Percentiles rank a stretch among this genome's conserved stretches.
These are phyloP conservation scores for Leptocoma aspasia DNA, from an alignment of 2,113 vertebrate species.

Conservation along the genomic window DNA sequence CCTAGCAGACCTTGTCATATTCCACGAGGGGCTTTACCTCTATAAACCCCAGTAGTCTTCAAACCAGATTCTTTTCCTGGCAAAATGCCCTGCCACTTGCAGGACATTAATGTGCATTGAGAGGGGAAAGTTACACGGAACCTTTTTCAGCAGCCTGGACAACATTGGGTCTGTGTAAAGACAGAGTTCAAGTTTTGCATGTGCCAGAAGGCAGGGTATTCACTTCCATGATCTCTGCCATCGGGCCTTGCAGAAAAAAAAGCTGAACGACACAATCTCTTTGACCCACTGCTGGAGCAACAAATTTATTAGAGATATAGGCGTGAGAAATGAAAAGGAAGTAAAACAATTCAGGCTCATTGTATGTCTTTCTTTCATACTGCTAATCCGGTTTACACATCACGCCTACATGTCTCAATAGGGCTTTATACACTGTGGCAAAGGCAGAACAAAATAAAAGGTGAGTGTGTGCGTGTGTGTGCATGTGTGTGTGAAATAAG, in stretches of 20 bases:
- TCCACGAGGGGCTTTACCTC: neutral
- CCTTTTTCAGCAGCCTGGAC: neutral
- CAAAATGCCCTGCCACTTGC: neutral
- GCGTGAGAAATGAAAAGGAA: constrained; percentile 82
- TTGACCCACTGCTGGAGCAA: constrained; percentile 79
- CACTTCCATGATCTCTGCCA: constrained; percentile 63
- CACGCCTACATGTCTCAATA: constrained; percentile 81
- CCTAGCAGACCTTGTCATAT: neutral
- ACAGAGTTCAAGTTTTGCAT: constrained; percentile 17
- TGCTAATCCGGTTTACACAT: constrained; percentile 85
- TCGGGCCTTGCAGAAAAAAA: constrained; percentile 33
- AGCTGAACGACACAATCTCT: constrained; percentile 68
- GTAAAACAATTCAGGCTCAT: constrained; percentile 83
- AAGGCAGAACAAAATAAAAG: constrained; percentile 78
- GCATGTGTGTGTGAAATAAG: neutral
- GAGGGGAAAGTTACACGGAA: neutral
- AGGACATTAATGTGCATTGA: neutral
- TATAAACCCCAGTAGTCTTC: neutral
- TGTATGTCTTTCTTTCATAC: constrained; percentile 83
- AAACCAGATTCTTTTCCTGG: neutral
- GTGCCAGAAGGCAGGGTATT: constrained; percentile 57
- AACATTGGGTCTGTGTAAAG: neutral
- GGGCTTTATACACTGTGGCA: constrained; percentile 79
- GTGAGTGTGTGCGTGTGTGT: neutral
- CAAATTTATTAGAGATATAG: constrained; percentile 84